phyloP scores from a whole-genome alignment of 2,113 vertebrate species.

The Ibidorhyncha struthersii region DNA sequence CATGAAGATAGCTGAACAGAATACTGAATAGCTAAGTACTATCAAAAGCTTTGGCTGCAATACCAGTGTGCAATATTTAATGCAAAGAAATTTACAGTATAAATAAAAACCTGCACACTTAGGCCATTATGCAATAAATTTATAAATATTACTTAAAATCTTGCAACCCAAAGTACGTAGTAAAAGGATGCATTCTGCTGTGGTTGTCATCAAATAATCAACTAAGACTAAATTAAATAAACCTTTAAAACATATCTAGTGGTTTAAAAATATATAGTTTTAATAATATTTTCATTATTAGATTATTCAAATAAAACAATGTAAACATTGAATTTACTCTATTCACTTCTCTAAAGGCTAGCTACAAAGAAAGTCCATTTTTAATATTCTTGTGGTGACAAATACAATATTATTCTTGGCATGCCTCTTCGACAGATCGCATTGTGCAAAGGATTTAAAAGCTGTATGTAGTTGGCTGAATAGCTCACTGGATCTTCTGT shows the following conservation, averaged over 20 bases:
- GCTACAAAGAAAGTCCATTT: slow-evolving; percentile 21
- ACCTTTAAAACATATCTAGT: neutral
- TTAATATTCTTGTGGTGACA: neutral
- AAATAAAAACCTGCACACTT: neutral
- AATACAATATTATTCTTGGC: slow-evolving; percentile 5
- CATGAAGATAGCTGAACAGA: neutral
- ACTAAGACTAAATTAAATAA: neutral
- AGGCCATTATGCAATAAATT: neutral
- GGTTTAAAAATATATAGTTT: neutral
- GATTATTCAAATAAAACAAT: neutral
- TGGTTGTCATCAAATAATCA: neutral
- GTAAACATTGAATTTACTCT: neutral
- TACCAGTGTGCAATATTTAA: neutral
- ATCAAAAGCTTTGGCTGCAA: neutral
- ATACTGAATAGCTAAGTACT: neutral
- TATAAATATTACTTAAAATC: neutral
- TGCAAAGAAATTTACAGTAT: neutral
- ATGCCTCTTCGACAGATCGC: neutral
- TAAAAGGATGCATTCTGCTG: neutral
- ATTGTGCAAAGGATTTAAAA: slow-evolving; percentile 15
- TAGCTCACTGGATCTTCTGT: neutral
- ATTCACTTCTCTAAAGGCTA: neutral
- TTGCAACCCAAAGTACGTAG: neutral
- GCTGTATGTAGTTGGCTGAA: neutral
- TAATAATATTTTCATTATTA: neutral